Evolutionary conservation across 92 coral and sea anemone species (phyloP).

Genomic region (Metridium senile): DNA sequence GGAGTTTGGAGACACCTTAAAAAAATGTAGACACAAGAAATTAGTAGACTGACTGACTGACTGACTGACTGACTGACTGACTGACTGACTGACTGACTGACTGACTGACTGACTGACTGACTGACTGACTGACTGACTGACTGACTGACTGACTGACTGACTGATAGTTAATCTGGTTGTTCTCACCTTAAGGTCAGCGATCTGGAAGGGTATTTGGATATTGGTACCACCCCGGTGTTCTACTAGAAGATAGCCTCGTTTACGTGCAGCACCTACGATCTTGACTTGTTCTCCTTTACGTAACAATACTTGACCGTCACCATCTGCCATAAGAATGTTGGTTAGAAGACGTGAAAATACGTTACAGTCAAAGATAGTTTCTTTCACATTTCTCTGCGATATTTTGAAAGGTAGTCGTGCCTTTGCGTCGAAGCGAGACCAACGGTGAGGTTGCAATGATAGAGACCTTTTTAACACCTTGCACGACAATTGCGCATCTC

Average conservation of each 20-base stretch:
- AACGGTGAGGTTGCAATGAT: too few relatives aligned
- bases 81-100: neutral
- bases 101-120: neutral
- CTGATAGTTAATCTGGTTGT: neutral
- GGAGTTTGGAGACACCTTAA: slow-evolving; percentile 56
- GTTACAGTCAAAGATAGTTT: too few relatives aligned
- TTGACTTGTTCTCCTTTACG: slow-evolving; percentile 83
- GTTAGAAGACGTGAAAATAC: too few relatives aligned
- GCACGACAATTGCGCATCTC: too few relatives aligned
- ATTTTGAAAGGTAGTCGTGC: too few relatives aligned
- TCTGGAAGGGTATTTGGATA: slow-evolving; percentile 75
- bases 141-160: neutral
- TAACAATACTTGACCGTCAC: slow-evolving; percentile 64
- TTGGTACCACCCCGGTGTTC: slow-evolving; percentile 64
- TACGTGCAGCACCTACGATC: slow-evolving; percentile 86
- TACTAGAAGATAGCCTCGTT: slow-evolving; percentile 85
- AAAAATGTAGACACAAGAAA: neutral
- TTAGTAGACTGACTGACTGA: neutral
- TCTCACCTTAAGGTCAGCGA: slow-evolving; percentile 85
- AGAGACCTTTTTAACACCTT: too few relatives aligned
- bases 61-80: slow-evolving; percentile 1
- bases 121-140: neutral
- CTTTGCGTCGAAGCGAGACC: too few relatives aligned
- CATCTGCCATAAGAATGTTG: slow-evolving; percentile 13
- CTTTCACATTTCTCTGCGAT: too few relatives aligned